A percentile compares a stretch with the other conserved stretches of the same genome.
Evolutionary conservation across 37 sponge, comb jelly and placozoan species (phyloP).

Genomic region (Dysidea cf. avara): DNA sequence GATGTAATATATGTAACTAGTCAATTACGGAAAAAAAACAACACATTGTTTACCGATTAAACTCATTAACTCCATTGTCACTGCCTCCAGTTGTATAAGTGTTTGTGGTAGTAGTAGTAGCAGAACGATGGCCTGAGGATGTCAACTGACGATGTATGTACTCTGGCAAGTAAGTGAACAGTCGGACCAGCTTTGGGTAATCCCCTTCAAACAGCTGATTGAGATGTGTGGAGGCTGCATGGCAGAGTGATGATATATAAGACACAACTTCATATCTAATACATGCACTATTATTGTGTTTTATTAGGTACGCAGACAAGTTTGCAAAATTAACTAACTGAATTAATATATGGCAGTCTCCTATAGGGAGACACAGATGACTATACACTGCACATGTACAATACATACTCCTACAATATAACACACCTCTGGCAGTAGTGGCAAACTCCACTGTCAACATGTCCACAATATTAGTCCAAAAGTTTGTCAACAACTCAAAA

Average conservation of each 20-base stretch:
- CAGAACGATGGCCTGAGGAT: neutral
- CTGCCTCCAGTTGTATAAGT: neutral
- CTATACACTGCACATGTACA: neutral
- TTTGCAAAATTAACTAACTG: too few relatives aligned
- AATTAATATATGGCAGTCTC: too few relatives aligned
- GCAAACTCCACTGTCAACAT: slow-evolving; percentile 66
- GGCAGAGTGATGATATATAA: too few relatives aligned
- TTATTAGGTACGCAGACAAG: too few relatives aligned
- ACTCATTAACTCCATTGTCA: too few relatives aligned
- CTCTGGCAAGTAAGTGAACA: slow-evolving; percentile 69
- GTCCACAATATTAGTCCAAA: slow-evolving; percentile 66
- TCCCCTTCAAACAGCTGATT: slow-evolving; percentile 87
- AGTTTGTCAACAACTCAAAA: slow-evolving; percentile 42
- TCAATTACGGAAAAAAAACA: too few relatives aligned
- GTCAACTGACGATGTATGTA: slow-evolving; percentile 66
- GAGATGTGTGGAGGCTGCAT: slow-evolving; percentile 68
- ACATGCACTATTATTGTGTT: too few relatives aligned
- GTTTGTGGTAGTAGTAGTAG: neutral
- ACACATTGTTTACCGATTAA: too few relatives aligned
- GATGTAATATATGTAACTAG: too few relatives aligned
- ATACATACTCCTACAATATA: neutral
- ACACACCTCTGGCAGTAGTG: slow-evolving; percentile 70
- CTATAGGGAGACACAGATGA: too few relatives aligned
- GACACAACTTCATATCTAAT: too few relatives aligned
- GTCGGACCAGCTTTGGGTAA: slow-evolving; percentile 83